These are phyloP conservation scores for Callimorpha dominula DNA, from an alignment of 2,888 invertebrate genomes.

Conservation along the genomic window DNA sequence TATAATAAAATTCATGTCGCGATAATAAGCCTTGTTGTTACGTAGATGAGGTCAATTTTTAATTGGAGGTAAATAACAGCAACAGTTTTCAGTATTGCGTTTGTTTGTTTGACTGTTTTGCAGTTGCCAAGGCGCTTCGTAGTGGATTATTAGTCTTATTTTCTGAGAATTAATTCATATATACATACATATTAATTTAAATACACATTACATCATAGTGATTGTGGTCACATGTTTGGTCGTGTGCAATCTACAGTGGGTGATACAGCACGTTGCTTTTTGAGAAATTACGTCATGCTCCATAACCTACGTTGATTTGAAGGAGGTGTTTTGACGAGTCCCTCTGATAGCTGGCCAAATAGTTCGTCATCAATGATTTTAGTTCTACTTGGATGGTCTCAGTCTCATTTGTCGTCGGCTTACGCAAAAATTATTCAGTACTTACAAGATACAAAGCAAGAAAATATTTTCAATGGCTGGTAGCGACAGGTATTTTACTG, in stretches of 20 bases:
- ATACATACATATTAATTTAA: neutral
- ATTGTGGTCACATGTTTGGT: conserved; percentile 4
- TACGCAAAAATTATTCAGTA: too few species aligned
- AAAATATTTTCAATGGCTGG: too few species aligned
- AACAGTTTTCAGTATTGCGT: conserved; percentile 55
- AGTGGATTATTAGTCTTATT: conserved; percentile 5
- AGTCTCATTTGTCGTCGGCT: too few species aligned
- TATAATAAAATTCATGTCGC: conserved; percentile 14
- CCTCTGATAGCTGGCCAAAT: too few species aligned
- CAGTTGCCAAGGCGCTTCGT: conserved; percentile 46
- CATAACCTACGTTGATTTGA: too few species aligned
- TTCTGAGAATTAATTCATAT: neutral
- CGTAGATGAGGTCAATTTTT: conserved; percentile 51
- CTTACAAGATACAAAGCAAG: too few species aligned
- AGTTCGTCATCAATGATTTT: too few species aligned
- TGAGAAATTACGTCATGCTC: too few species aligned
- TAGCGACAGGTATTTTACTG: too few species aligned
- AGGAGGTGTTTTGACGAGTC: too few species aligned
- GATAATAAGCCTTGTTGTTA: conserved; percentile 48
- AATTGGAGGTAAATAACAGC: conserved; percentile 27
- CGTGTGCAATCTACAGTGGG: neutral
- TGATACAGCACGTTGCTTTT: conserved; percentile 3
- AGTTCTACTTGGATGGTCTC: too few species aligned
- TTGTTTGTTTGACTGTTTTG: conserved; percentile 51
- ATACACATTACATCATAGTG: conserved; percentile 6